Conservation (phyloP, 2,888 invertebrate species). For the Tipula helvola region DNA sequence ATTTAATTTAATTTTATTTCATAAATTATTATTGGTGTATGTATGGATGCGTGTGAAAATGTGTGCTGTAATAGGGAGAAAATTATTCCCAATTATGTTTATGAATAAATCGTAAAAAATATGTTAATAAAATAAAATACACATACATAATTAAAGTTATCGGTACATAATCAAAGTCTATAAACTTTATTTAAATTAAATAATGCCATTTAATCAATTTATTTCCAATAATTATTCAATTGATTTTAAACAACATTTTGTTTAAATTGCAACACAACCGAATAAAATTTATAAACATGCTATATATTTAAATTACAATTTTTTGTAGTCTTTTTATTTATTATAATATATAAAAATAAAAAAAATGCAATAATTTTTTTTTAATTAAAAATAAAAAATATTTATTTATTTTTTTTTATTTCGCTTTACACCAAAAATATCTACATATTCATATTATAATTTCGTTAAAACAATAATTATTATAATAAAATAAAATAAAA, state of each 20-base stretch:
- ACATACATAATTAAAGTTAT: neutral
- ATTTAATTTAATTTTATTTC: neutral
- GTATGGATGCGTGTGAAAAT: neutral
- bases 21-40: neutral
- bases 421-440: neutral
- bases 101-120: neutral
- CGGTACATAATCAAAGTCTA: neutral
- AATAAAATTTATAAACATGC: neutral
- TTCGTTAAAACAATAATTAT: neutral
- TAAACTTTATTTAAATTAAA: neutral
- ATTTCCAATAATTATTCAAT: neutral
- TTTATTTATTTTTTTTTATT: neutral
- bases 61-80: neutral
- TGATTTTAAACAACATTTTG: neutral
- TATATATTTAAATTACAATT: neutral
- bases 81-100: neutral
- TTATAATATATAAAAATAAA: neutral
- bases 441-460: neutral
- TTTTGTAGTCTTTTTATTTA: too few species aligned
- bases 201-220: neutral
- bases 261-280: neutral
- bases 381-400: neutral
- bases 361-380: neutral
- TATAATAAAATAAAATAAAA: neutral
- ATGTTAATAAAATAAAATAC: neutral